phyloP scores from a whole-genome alignment of 2,113 vertebrate genomes.

The Phycodurus eques region DNA sequence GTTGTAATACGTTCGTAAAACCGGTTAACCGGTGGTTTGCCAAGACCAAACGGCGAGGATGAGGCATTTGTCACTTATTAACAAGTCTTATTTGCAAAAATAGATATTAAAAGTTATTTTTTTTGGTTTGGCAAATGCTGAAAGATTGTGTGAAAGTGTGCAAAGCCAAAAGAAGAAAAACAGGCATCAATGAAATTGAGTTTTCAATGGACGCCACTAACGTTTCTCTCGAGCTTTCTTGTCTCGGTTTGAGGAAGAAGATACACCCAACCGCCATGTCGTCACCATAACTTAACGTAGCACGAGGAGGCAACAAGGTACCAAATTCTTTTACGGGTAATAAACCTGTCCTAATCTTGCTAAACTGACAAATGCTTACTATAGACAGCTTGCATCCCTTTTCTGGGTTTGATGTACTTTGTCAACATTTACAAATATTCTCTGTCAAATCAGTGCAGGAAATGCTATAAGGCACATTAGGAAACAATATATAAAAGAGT shows the following conservation, averaged over 20 bases:
- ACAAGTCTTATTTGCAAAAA: slow-evolving; percentile 65
- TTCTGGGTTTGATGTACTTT: not conserved
- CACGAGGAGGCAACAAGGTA: not conserved
- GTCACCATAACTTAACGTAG: not conserved
- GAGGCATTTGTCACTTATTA: slow-evolving; percentile 33
- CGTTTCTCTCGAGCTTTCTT: not conserved
- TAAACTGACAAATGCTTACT: not conserved
- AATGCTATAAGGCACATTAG: slow-evolving; percentile 5
- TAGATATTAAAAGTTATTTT: slow-evolving; percentile 26
- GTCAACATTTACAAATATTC: slow-evolving; percentile 6
- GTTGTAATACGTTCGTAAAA: not conserved
- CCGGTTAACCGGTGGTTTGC: not conserved
- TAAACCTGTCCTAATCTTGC: not conserved
- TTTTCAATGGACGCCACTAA: not conserved
- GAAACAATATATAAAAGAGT: slow-evolving; percentile 41
- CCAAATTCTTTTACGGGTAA: not conserved
- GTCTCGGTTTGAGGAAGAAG: too few species aligned
- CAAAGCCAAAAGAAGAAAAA: slow-evolving; percentile 4
- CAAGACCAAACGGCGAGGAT: not conserved
- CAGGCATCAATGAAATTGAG: not conserved
- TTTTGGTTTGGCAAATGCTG: slow-evolving; percentile 45
- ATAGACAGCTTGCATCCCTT: not conserved
- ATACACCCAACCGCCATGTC: not conserved
- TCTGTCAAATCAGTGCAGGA: slow-evolving; percentile 9
- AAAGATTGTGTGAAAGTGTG: slow-evolving; percentile 1